These are phyloP conservation scores for Lutjanus campechanus DNA, from an alignment of 2,797 vertebrate genomes.

Conservation along the genomic window DNA sequence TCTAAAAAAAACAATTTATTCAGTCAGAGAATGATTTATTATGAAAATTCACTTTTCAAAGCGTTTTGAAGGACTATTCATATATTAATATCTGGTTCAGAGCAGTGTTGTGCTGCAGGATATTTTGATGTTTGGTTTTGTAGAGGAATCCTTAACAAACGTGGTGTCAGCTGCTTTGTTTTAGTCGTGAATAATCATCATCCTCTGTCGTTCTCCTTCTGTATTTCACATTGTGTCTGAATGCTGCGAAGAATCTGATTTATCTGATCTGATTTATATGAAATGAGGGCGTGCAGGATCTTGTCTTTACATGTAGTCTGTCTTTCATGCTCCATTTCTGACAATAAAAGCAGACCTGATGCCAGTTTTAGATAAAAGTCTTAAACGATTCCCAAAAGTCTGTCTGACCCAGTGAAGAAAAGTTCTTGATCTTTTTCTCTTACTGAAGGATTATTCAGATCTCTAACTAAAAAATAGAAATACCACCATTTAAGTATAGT, in stretches of 20 bases:
- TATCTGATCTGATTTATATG: neutral
- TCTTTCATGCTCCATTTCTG: constrained; percentile 15
- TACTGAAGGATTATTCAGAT: too few relatives aligned
- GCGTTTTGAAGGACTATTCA: too few relatives aligned
- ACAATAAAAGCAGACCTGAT: neutral
- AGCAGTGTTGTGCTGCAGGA: too few relatives aligned
- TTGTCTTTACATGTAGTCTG: constrained; percentile 33
- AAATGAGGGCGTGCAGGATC: constrained; percentile 16
- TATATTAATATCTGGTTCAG: too few relatives aligned
- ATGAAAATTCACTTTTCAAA: too few relatives aligned
- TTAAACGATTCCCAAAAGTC: neutral
- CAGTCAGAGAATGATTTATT: too few relatives aligned
- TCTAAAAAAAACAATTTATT: too few relatives aligned
- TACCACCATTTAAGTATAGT: too few relatives aligned
- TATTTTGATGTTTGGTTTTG: too few relatives aligned
- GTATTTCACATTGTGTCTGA: constrained; percentile 15
- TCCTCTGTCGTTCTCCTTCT: constrained; percentile 19
- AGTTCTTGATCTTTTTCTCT: too few relatives aligned
- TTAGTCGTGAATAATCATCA: constrained; percentile 50
- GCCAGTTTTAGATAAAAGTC: neutral
- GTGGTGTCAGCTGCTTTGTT: constrained; percentile 53
- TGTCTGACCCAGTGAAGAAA: too few relatives aligned
- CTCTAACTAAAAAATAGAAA: too few relatives aligned
- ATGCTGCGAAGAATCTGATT: constrained; percentile 7
- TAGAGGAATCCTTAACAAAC: constrained; percentile 31